Conservation (phyloP, 2,797 vertebrate genomes). For the Numenius phaeopus region DNA sequence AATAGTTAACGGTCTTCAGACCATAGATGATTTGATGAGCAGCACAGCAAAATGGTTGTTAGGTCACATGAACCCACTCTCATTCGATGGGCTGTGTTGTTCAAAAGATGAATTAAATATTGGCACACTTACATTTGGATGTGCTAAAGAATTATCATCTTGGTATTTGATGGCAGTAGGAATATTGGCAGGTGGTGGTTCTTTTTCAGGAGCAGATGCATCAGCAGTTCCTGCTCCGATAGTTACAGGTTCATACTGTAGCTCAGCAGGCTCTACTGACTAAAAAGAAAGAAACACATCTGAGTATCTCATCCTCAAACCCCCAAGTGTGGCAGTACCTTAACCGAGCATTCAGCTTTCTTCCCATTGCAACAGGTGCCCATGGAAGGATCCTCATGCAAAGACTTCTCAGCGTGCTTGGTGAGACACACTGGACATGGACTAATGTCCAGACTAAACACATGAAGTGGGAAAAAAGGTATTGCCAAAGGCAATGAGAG, state of each 20-base stretch:
- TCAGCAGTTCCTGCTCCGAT: slow-evolving; percentile 59
- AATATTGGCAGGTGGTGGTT: slow-evolving; percentile 79
- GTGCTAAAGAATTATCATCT: slow-evolving; percentile 90
- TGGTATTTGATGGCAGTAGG: slow-evolving; percentile 92
- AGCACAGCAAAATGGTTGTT: not conserved
- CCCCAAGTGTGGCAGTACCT: fast-evolving
- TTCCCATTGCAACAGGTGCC: not conserved
- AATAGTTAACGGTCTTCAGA: not conserved
- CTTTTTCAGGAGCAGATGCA: slow-evolving; percentile 61
- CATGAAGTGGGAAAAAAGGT: not conserved
- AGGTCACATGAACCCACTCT: not conserved
- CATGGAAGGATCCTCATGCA: not conserved
- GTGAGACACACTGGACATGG: fast-evolving
- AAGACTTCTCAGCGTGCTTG: not conserved
- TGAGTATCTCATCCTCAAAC: not conserved
- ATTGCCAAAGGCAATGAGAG: not conserved
- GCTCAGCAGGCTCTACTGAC: slow-evolving; percentile 79
- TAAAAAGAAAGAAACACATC: not conserved
- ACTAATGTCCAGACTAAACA: not conserved
- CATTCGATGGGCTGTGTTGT: not conserved
- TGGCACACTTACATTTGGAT: slow-evolving; percentile 88
- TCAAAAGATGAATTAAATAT: not conserved
- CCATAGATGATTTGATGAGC: not conserved
- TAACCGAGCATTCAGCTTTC: not conserved
- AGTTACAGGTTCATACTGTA: slow-evolving; percentile 59